Evolutionary conservation across 1,140 invertebrate species (phyloP).

Genomic region (Drosophila lacertosa): DNA sequence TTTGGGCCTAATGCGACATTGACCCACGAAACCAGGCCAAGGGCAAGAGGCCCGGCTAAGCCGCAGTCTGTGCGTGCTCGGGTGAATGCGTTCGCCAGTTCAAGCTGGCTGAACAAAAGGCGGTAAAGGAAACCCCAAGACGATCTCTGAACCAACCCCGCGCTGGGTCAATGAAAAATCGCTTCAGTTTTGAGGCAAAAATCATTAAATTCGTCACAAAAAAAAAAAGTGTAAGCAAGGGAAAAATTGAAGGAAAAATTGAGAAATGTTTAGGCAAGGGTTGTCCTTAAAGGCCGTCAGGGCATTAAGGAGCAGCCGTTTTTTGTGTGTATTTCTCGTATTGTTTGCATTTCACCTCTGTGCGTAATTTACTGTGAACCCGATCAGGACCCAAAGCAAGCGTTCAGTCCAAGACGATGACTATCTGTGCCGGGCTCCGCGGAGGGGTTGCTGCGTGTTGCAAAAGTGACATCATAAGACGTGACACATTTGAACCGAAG

Average conservation of each 20-base stretch:
- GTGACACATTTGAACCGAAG: conserved; percentile 74
- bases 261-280: conserved; percentile 53
- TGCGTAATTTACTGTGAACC: conserved; percentile 82
- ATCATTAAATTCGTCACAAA: conserved; percentile 81
- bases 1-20: conserved; percentile 66
- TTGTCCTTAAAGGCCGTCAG: conserved; percentile 57
- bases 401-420: conserved; percentile 42
- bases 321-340: conserved; percentile 4
- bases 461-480: conserved; percentile 80
- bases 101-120: conserved; percentile 73
- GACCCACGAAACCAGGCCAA: conserved; percentile 63
- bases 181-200: conserved; percentile 77
- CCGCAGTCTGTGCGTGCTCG: conserved; percentile 55
- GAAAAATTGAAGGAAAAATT: conserved; percentile 47
- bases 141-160: conserved; percentile 73
- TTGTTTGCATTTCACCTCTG: conserved; percentile 82
- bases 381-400: conserved; percentile 31
- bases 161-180: conserved; percentile 78
- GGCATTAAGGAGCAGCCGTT: conserved; percentile 39
- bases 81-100: conserved; percentile 70
- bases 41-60: conserved; percentile 39
- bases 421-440: conserved; percentile 49
- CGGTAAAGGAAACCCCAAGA: conserved; percentile 42
- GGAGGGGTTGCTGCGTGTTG: conserved; percentile 45
- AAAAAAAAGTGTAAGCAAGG: conserved; percentile 48